Conservation (phyloP, 2,797 vertebrate genomes). For the Hafferia zeledoni region DNA sequence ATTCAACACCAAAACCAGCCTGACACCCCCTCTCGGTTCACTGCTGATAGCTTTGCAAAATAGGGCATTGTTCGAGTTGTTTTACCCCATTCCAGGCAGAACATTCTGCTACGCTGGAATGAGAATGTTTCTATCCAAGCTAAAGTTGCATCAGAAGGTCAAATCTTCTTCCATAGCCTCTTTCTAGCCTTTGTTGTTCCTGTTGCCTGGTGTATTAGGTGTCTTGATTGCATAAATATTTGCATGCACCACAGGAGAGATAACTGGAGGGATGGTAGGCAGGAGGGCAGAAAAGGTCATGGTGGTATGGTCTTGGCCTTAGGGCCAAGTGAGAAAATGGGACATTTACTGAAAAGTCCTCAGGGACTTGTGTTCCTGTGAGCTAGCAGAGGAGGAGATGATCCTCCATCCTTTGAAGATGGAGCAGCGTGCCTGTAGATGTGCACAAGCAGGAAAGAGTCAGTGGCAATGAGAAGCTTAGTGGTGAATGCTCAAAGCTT, state of each 20-base stretch:
- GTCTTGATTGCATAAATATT: rapidly evolving
- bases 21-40: not conserved
- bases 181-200: not conserved
- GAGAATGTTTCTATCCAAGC: not conserved
- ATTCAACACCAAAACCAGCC: not conserved
- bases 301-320: not conserved
- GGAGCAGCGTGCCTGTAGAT: not conserved
- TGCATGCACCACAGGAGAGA: not conserved
- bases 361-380: rapidly evolving
- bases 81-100: not conserved
- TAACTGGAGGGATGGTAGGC: not conserved
- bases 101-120: not conserved
- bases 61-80: not conserved
- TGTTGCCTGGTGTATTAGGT: not conserved
- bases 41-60: not conserved
- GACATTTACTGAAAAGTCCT: not conserved
- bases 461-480: not conserved
- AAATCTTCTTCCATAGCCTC: not conserved
- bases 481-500: not conserved
- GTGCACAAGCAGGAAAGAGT: not conserved
- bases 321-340: not conserved
- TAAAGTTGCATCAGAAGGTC: not conserved
- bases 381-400: not conserved
- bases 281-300: not conserved
- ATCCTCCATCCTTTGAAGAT: not conserved